A percentile compares a stretch with the other conserved stretches of the same genome.
Evolutionary conservation across 2,888 invertebrate species (phyloP).

Genomic region (Terebella lapidaria): DNA sequence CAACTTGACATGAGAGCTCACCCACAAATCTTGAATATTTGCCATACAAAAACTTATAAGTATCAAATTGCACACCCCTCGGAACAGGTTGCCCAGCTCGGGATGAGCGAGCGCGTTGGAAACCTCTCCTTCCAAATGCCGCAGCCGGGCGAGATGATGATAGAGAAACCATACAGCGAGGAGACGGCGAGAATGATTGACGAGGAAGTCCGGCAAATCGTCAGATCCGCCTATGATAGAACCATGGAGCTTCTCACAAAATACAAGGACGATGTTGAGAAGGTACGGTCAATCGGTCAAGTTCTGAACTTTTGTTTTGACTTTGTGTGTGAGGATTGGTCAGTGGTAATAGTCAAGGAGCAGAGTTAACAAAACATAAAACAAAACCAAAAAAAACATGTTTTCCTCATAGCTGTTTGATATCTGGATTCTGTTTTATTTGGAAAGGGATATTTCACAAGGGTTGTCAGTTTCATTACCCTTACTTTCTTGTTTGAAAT

Average conservation of each 20-base stretch:
- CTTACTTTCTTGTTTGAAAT: too few species aligned
- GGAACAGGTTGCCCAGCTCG: conserved; percentile 88
- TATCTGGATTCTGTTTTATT: too few species aligned
- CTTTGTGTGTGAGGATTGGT: conserved; percentile 4
- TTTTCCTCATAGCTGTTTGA: too few species aligned
- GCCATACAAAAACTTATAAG: too few species aligned
- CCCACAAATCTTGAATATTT: too few species aligned
- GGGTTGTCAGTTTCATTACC: too few species aligned
- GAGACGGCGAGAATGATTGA: conserved; percentile 84
- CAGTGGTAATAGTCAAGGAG: too few species aligned
- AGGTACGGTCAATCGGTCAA: conserved; percentile 62
- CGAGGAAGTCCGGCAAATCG: conserved; percentile 76
- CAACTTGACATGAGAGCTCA: too few species aligned
- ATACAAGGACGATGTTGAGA: conserved; percentile 81
- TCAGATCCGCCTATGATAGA: conserved; percentile 71
- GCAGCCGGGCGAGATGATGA: conserved; percentile 82
- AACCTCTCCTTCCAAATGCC: conserved; percentile 95
- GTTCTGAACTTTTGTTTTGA: conserved; percentile 9
- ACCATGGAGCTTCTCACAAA: conserved; percentile 73
- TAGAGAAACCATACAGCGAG: conserved; percentile 95
- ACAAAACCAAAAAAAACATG: too few species aligned
- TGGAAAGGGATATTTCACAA: too few species aligned
- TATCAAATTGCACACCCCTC: too few species aligned
- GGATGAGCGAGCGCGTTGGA: conserved; percentile 96
- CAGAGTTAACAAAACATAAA: too few species aligned